phyloP scores from a whole-genome alignment of 2,888 invertebrate species.

The Synanthedon formicaeformis region DNA sequence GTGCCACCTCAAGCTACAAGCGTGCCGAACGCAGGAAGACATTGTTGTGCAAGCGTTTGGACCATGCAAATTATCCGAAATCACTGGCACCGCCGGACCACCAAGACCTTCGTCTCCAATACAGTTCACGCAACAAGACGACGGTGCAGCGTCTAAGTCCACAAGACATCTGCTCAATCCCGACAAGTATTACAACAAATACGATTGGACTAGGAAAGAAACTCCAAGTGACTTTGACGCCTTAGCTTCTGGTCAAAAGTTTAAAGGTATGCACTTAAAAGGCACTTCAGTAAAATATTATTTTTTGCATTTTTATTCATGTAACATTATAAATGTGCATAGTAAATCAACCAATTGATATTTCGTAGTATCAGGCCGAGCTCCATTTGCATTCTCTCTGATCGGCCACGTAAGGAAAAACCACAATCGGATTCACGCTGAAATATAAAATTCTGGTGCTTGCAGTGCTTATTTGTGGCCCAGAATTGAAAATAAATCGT shows the following conservation, averaged over 20 bases:
- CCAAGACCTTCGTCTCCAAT: slow-evolving; percentile 81
- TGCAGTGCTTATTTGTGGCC: not conserved
- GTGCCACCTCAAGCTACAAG: slow-evolving; percentile 84
- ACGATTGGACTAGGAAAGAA: slow-evolving; percentile 69
- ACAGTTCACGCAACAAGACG: slow-evolving; percentile 84
- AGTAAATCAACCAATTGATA: not conserved
- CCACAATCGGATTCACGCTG: not conserved
- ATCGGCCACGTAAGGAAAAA: not conserved
- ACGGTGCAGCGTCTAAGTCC: slow-evolving; percentile 82
- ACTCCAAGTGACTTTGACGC: slow-evolving; percentile 60
- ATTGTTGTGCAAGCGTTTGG: slow-evolving; percentile 83
- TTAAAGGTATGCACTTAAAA: slow-evolving; percentile 39
- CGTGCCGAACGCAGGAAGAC: slow-evolving; percentile 85
- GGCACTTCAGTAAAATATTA: too few relatives aligned
- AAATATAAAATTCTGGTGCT: not conserved
- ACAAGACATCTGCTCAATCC: slow-evolving; percentile 82
- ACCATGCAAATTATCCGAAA: slow-evolving; percentile 77
- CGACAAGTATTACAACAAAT: slow-evolving; percentile 75
- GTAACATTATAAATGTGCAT: not conserved
- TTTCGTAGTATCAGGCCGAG: not conserved
- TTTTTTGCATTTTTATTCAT: not conserved
- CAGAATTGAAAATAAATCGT: too few relatives aligned
- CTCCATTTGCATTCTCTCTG: not conserved
- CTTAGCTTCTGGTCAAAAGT: slow-evolving; percentile 48
- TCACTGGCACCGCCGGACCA: slow-evolving; percentile 81